Base-by-base conservation (phyloP, 2,888 invertebrate genomes). In the Agrilus mali region DNA sequence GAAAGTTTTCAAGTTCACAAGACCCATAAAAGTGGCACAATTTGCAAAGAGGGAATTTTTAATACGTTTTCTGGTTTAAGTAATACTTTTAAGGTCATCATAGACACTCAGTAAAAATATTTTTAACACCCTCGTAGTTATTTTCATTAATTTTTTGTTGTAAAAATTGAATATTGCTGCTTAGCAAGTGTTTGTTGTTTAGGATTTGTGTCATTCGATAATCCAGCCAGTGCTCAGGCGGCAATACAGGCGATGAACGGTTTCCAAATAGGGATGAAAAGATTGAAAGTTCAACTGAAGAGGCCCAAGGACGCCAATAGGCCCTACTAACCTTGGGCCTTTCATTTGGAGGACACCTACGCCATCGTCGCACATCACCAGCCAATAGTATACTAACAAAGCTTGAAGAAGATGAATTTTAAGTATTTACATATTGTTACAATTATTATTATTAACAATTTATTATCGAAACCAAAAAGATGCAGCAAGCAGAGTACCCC, bases 241-340 rank as follows among this genome's bases (percentile, higher is more conserved):
- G 97, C 97, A 59, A 98, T 98, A 69, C 94, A 96, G 71, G 88
- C 97, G 60, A 98, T 98, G 97, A 98, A 98, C 73, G 97, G 97
- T 67, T 98, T 97, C 75, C 97, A 97, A 75, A 97, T 97, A 70
- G 97, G 97, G 65, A 97, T 97, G 96, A 98, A 98, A 77, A 82
- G 97, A 66, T 86, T 97, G 68, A 97, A 98, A 78, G 97, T 97
- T 63, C 96, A 97, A 75, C 82, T 97, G 73, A 97, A 97, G 74
- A 80, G 96, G 76, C 96, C 96, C 71, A 95, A 95, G 77, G 94
- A 95, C 71, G 92, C 93, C 66, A 92, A 86, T 73, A 82, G 93
- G 76, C 95, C 95, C 68, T 96, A 96, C 83, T 96, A 90, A 85
- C 86, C 77, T 73, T 73, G 71, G 72, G 72, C 66, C 59, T 72